phyloP scores from a whole-genome alignment of 2,797 vertebrate genomes.

The Pristis pectinata region DNA sequence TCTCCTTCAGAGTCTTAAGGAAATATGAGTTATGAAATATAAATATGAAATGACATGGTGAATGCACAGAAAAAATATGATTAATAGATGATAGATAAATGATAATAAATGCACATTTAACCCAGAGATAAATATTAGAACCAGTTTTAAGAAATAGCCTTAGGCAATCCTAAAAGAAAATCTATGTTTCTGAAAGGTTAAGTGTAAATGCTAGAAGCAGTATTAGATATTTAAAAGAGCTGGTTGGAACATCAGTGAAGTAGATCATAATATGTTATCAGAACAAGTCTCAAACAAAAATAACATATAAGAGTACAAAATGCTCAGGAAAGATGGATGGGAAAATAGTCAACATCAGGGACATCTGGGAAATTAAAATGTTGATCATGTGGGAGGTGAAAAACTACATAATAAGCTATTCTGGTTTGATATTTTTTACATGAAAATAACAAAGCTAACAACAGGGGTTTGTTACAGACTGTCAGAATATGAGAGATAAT shows the following conservation, averaged over 20 bases:
- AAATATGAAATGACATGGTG: too few species aligned
- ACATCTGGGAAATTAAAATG: neutral
- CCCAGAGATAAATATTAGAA: neutral
- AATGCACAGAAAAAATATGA: neutral
- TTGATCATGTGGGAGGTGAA: neutral
- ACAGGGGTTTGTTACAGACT: neutral
- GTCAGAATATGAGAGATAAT: neutral
- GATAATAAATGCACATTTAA: neutral
- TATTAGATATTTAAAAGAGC: neutral
- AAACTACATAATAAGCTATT: neutral
- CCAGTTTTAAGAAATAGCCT: neutral
- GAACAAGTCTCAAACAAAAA: neutral
- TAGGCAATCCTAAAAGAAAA: neutral
- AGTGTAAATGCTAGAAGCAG: neutral
- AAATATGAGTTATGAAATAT: too few species aligned
- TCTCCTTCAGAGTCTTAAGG: too few species aligned
- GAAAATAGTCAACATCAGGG: neutral
- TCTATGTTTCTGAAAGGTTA: neutral
- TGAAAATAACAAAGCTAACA: conserved; percentile 3
- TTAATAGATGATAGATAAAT: neutral
- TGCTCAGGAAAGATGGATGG: neutral
- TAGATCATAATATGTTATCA: neutral
- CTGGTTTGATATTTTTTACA: conserved; percentile 12
- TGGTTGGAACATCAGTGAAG: neutral
- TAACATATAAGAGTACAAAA: neutral